Conservation (phyloP, 2,113 vertebrate species). For the Oceanodroma tethys region DNA sequence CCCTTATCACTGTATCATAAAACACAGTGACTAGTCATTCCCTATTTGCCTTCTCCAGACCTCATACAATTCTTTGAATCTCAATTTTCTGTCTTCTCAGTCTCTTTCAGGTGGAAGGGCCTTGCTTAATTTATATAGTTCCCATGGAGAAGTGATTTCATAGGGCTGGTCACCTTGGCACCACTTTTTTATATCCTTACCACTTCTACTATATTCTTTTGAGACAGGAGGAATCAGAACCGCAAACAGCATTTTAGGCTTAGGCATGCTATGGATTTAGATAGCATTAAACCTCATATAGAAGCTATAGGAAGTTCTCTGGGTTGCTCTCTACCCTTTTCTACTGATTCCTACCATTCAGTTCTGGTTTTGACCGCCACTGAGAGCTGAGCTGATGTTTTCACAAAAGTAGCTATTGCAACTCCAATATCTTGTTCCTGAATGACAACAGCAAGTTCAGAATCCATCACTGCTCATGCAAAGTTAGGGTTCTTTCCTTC, state of each 20-base stretch:
- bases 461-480: background rate
- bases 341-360: background rate
- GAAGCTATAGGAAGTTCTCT: background rate
- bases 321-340: background rate
- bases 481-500: background rate
- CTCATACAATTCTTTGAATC: background rate
- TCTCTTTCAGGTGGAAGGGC: background rate
- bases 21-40: background rate
- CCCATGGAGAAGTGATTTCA: background rate
- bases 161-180: background rate
- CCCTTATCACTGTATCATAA: background rate
- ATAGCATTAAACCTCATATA: background rate
- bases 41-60: background rate
- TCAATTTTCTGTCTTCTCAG: background rate
- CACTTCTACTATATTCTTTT: background rate
- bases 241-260: background rate
- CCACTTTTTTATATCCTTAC: background rate
- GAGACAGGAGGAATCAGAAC: background rate
- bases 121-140: background rate
- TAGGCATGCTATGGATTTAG: background rate
- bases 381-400: background rate
- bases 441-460: background rate
- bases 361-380: background rate
- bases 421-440: background rate
- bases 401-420: background rate